Conservation (phyloP, 2,888 invertebrate genomes). For the Drosophila formosana region DNA sequence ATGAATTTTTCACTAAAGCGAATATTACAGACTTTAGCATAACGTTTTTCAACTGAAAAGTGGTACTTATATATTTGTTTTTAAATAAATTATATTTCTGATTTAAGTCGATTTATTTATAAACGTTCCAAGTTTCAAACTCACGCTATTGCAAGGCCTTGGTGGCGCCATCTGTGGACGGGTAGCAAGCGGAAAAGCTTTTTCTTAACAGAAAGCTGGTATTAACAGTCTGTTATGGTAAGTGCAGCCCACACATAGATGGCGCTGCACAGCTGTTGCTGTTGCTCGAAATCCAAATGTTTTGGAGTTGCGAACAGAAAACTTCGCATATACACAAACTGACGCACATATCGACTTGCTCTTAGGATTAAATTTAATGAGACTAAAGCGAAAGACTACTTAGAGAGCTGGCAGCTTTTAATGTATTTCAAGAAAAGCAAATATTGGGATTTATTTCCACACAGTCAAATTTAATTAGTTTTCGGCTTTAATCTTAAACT, state of each 20-base stretch:
- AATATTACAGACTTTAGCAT: too few relatives aligned
- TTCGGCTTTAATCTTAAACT: not conserved
- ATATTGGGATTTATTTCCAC: not conserved
- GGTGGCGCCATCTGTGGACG: constrained; percentile 35
- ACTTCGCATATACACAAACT: not conserved
- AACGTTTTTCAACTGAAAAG: too few relatives aligned
- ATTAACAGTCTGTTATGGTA: not conserved
- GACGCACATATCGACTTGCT: not conserved
- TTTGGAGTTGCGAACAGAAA: not conserved
- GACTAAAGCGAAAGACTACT: not conserved
- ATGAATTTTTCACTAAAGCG: too few relatives aligned
- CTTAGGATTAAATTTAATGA: constrained; percentile 1
- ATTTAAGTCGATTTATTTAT: not conserved
- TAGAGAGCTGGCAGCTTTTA: not conserved
- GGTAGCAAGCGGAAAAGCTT: not conserved
- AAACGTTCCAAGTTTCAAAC: not conserved
- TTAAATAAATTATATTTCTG: too few relatives aligned
- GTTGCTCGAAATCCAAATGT: not conserved
- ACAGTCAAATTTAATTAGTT: constrained; percentile 1
- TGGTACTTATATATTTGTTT: too few relatives aligned
- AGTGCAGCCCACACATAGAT: constrained; percentile 15
- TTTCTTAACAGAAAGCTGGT: not conserved
- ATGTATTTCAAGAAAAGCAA: not conserved
- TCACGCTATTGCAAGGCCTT: not conserved
- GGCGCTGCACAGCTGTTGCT: constrained; percentile 20